Evolutionary conservation across 2,113 vertebrate genomes (phyloP), one percentile per base, ranked within the genome.

Genomic region (Nanorana parkeri): DNA sequence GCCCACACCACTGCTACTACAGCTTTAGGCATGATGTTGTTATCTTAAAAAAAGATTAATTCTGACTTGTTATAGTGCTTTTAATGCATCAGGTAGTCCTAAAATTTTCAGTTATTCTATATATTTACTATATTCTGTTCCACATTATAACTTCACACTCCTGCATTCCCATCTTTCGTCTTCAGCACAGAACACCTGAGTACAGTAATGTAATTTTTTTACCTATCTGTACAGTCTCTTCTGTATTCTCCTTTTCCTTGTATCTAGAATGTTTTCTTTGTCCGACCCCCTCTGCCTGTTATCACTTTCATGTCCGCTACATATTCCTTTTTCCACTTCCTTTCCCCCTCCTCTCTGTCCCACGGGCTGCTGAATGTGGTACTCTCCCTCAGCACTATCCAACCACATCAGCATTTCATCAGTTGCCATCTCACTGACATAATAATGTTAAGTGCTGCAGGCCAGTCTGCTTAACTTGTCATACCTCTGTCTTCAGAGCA

Each of bases 331-430:
- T 56, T 41, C 29, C 56, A 52, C 21, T 51, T 80, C 55, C 68
- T 80, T 55, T 69, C 67, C 78, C 41, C 64, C 65, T 32, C 41
- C 74, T 56, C 52, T 41, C n/a, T 26, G 51, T 64, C 68, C 68
- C 41, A 54, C 28, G 58, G 41, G 58, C 41, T 19, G 23, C 68
- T 65, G 23, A 64, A 29, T 72, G 17, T 20, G 58, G 78, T 21
- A 58, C 65, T 24, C 64, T 68, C 65, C 47, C 51, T 68, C 65
- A 19, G 64, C 65, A 79, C 52, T 32, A 56, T 68, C 65, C 23
- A 15, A 41, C 78, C 52, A 51, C 68, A 68, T 81, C 78, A 80
- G 68, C 78, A 24, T 80, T 80, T 72, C 56, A 80, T 80, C 58
- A 32, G 23, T 72, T 21, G 29, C 16, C 21, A 26, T 71, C 54